A percentile compares a stretch with the other conserved stretches of the same genome.
Evolutionary conservation across 1,140 invertebrate genomes (phyloP).

Genomic region (Ruditapes philippinarum): DNA sequence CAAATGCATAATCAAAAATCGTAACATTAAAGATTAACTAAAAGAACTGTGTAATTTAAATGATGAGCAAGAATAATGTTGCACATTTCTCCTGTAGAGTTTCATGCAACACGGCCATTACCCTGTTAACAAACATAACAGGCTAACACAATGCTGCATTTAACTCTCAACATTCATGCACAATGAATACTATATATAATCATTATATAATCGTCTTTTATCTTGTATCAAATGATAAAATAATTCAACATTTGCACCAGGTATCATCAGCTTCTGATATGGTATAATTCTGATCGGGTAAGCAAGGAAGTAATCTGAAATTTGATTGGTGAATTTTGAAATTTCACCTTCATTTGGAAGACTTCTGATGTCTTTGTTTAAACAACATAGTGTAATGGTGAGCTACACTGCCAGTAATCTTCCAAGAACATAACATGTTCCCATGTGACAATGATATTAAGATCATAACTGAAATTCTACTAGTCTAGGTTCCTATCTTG

Average conservation of each 20-base stretch:
- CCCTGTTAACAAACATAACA: no score
- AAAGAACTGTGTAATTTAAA: no score
- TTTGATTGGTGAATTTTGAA: slow-evolving; percentile 18
- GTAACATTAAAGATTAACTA: no score
- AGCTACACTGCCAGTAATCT: background rate
- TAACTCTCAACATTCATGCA: background rate
- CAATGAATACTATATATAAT: no score
- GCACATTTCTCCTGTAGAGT: no score
- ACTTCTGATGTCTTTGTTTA: slow-evolving; percentile 27
- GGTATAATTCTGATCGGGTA: slow-evolving; percentile 12
- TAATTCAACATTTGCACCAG: slow-evolving; percentile 12
- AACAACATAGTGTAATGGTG: background rate
- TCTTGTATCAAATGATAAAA: background rate
- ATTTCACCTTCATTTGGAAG: slow-evolving; percentile 41
- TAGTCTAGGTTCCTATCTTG: slow-evolving; percentile 24
- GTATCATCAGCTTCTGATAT: slow-evolving; percentile 20
- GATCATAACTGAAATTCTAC: background rate
- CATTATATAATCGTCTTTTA: no score
- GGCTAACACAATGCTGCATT: background rate
- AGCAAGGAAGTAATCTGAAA: slow-evolving; percentile 2
- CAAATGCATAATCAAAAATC: no score
- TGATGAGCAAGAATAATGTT: no score
- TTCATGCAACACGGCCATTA: no score
- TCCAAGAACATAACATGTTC: slow-evolving; percentile 3
- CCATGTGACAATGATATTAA: background rate